These are phyloP conservation scores for Psammodynastes pulverulentus DNA, from an alignment of 2,113 vertebrate genomes.

Conservation along the genomic window DNA sequence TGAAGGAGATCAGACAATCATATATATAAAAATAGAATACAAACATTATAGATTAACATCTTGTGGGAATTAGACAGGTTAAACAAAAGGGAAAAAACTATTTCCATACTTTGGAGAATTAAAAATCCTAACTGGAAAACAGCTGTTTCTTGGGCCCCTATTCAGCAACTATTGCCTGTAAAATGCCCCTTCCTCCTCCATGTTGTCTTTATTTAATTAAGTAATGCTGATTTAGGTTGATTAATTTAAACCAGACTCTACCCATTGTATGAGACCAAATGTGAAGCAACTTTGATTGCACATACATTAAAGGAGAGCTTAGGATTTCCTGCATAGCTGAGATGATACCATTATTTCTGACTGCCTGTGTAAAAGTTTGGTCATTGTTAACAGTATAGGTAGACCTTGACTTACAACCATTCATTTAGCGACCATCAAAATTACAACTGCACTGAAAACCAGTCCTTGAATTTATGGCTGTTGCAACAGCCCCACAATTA, in stretches of 20 bases:
- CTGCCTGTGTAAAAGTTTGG: not conserved
- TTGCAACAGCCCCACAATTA: not conserved
- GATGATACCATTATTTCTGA: not conserved
- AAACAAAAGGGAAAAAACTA: not conserved
- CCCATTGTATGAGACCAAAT: not conserved
- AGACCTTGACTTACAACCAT: not conserved
- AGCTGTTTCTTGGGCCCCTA: not conserved
- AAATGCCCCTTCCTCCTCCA: not conserved
- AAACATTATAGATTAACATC: not conserved
- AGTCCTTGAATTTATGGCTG: not conserved
- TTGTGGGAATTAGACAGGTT: not conserved
- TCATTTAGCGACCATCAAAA: not conserved
- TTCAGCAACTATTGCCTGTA: not conserved
- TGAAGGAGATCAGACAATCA: not conserved
- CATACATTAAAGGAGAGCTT: not conserved
- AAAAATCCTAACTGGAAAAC: not conserved
- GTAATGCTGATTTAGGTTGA: not conserved
- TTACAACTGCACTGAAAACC: not conserved
- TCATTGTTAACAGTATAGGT: not conserved
- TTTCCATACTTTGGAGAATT: not conserved
- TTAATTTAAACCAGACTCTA: not conserved
- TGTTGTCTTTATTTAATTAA: not conserved
- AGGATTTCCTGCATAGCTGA: not conserved
- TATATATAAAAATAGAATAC: not conserved
- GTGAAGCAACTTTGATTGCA: not conserved